Evolutionary conservation across 2,113 vertebrate species (phyloP), one percentile per base, ranked within the genome.

Genomic region (Cavia aperea): DNA sequence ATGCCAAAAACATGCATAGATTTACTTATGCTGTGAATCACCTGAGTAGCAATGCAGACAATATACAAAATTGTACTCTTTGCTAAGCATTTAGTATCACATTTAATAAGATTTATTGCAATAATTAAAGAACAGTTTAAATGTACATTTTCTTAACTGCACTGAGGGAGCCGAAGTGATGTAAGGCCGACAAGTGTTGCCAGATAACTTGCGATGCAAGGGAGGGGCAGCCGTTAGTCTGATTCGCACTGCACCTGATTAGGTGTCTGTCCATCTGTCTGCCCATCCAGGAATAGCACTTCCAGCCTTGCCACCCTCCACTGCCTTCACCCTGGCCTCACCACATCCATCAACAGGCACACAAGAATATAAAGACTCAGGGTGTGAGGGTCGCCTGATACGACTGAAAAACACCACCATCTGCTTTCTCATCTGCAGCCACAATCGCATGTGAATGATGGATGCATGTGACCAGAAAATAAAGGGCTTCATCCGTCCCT

Each of bases 311-410:
- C 23, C 66, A 56, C 36, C 51, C 51, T 54, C 51, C 51, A 49
- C 16, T 31, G 19, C 51, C 46, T 19, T 33, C 39, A 23, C 4
- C 31, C 56, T 24, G 15, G 51, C 31, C 89, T 26, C 49, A 7
- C 9, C 65, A 43, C 54, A 49, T 10, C 9, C 26, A 29, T 39
- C 79, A 60, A 8, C 1, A n/a, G 26, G 7, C 60, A 26, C 36
- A 29, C 60, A 46, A 73, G 33, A 65, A 93, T 87, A 56, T 0
- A 70, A 81, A 54, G 56, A 33, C 9, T 68, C 33, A 4, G 49
- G 10, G 58, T 0, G 0, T 0, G 1, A 23, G n/a, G 51, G 33
- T 5, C 81, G 65, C 29, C 58, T 9, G 16, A 24, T 1, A 3
- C 29, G 16, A 2, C 12, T 16, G 9, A 29, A 18, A 92, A 90